Conservation (phyloP, 2,113 vertebrate genomes). For the Gadus macrocephalus region DNA sequence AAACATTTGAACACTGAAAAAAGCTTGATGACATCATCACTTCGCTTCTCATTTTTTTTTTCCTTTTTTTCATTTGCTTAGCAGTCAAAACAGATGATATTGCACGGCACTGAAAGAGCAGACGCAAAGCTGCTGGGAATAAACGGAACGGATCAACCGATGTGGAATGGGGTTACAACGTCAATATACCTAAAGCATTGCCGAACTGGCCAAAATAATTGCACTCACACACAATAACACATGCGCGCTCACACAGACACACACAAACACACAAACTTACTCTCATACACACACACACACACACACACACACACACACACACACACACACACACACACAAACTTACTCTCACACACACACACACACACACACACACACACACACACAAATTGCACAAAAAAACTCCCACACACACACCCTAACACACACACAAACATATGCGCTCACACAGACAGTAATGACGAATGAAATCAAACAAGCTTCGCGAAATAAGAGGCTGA, state of each 20-base stretch:
- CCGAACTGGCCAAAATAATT: conserved; percentile 56
- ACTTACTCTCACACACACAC: conserved; percentile 24
- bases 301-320: conserved; percentile 76
- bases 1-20: conserved; percentile 97
- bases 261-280: conserved; percentile 59
- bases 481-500: conserved; percentile 66
- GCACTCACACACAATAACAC: conserved; percentile 18
- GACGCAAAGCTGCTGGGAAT: conserved; percentile 80
- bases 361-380: too few relatives aligned
- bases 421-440: conserved; percentile 69
- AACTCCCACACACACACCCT: conserved; percentile 75
- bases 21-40: conserved; percentile 95
- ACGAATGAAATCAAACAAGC: conserved; percentile 75
- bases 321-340: conserved; percentile 45
- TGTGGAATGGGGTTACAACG: conserved; percentile 82
- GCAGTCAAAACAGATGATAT: conserved; percentile 99
- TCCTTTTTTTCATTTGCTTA: conserved; percentile 77
- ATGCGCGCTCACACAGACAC: conserved; percentile 61
- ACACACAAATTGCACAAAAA: conserved; percentile 10
- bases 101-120: conserved; percentile 94
- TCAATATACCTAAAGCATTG: conserved; percentile 76
- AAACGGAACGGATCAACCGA: conserved; percentile 65
- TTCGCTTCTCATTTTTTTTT: conserved; percentile 78
- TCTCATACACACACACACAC: conserved; percentile 52
- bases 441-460: conserved; percentile 41